These are phyloP conservation scores for Zosterops lateralis DNA, from an alignment of 2,113 vertebrate genomes.

Conservation along the genomic window DNA sequence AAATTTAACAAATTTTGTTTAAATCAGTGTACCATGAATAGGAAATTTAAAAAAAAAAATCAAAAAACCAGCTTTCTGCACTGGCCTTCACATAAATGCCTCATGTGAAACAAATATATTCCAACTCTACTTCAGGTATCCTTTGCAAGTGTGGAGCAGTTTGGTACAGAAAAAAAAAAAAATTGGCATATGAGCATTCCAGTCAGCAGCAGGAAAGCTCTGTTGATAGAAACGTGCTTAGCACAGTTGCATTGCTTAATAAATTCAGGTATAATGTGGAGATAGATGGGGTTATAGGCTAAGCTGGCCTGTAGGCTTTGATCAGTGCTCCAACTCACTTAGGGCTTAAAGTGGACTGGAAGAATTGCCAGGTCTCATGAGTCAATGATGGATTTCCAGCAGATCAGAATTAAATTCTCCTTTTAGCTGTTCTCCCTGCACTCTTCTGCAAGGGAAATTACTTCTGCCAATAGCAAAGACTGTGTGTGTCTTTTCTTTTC, in stretches of 20 bases:
- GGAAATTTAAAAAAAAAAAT: not conserved
- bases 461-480: not conserved
- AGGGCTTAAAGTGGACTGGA: conserved; percentile 53
- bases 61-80: not conserved
- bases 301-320: conserved; percentile 64
- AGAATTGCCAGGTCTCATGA: conserved; percentile 41
- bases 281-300: conserved; percentile 57
- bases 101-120: not conserved
- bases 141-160: not conserved
- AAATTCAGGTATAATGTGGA: conserved; percentile 56
- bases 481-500: not conserved
- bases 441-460: conserved; percentile 23
- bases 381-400: conserved; percentile 58
- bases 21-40: not conserved
- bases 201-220: not conserved
- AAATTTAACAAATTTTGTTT: not conserved
- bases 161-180: not conserved
- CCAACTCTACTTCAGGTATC: not conserved
- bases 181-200: not conserved
- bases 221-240: conserved; percentile 28
- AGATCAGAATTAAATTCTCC: conserved; percentile 52
- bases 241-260: conserved; percentile 35
- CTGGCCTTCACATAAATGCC: not conserved
- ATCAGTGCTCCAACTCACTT: conserved; percentile 49
- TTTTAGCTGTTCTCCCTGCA: conserved; percentile 42